These are phyloP conservation scores for Stenotaenia linearis DNA, from an alignment of 2,888 invertebrate species.

Conservation along the genomic window DNA sequence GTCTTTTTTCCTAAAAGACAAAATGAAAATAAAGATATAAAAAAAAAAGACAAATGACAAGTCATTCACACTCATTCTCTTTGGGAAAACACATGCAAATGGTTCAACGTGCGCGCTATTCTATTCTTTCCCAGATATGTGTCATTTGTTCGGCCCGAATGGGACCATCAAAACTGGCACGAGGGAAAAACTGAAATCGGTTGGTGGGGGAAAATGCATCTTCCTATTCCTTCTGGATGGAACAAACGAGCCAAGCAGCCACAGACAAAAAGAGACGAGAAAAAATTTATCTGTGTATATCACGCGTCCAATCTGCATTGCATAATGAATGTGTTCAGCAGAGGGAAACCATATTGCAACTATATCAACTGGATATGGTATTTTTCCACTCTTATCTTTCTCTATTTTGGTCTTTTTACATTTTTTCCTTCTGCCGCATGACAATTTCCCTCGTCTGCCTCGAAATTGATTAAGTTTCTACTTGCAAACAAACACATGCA, in stretches of 20 bases:
- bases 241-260: constrained; percentile 16
- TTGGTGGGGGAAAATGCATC: constrained; percentile 24
- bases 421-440: background rate
- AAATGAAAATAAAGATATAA: background rate
- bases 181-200: constrained; percentile 24
- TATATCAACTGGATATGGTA: background rate
- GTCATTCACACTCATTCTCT: constrained; percentile 17
- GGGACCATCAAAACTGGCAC: constrained; percentile 22
- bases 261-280: background rate
- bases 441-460: background rate
- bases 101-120: constrained; percentile 3
- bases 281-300: constrained; percentile 12
- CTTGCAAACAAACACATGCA: background rate
- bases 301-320: constrained; percentile 18
- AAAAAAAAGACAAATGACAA: constrained; percentile 22
- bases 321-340: constrained; percentile 7
- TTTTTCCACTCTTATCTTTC: background rate
- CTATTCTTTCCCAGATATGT: constrained; percentile 4
- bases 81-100: constrained; percentile 24
- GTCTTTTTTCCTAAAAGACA: background rate
- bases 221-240: constrained; percentile 2
- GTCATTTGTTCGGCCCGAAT: constrained; percentile 13
- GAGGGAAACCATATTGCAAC: background rate
- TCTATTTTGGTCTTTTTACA: background rate
- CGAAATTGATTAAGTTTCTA: background rate